Evolutionary conservation across 2,797 vertebrate genomes (phyloP).

Genomic region (Clangula hyemalis): DNA sequence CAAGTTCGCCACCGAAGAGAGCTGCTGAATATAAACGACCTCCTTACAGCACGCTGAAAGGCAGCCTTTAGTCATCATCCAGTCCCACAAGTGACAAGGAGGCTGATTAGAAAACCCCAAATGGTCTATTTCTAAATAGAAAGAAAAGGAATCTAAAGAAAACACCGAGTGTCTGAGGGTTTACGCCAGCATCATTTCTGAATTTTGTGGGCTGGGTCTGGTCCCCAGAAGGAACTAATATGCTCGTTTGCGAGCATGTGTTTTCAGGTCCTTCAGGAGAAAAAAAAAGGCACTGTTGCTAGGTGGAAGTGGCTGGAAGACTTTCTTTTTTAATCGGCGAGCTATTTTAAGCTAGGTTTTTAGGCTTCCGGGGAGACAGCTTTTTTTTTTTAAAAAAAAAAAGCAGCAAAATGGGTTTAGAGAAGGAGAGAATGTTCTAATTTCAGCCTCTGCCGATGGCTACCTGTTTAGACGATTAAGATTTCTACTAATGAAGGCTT

Average conservation of each 20-base stretch:
- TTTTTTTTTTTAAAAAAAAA: not conserved
- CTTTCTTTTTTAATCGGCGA: constrained; percentile 52
- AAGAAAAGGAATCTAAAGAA: constrained; percentile 35
- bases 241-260: not conserved
- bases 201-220: constrained; percentile 36
- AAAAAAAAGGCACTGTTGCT: constrained; percentile 55
- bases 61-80: constrained; percentile 35
- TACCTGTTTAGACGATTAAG: constrained; percentile 54
- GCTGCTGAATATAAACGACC: constrained; percentile 45
- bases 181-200: constrained; percentile 36
- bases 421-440: constrained; percentile 17
- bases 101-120: constrained; percentile 52
- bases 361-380: constrained; percentile 48
- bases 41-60: constrained; percentile 32
- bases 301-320: constrained; percentile 65
- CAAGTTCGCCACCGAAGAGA: constrained; percentile 14
- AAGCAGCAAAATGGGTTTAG: not conserved
- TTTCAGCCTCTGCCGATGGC: constrained; percentile 51
- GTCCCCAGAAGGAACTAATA: constrained; percentile 47
- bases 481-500: constrained; percentile 46
- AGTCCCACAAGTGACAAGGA: constrained; percentile 47
- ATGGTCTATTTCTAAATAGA: constrained; percentile 23
- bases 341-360: constrained; percentile 62
- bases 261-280: constrained; percentile 3
- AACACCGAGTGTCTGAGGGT: constrained; percentile 30